These are phyloP conservation scores for Wasmannia auropunctata DNA, from an alignment of 1,140 invertebrate species.

Conservation along the genomic window DNA sequence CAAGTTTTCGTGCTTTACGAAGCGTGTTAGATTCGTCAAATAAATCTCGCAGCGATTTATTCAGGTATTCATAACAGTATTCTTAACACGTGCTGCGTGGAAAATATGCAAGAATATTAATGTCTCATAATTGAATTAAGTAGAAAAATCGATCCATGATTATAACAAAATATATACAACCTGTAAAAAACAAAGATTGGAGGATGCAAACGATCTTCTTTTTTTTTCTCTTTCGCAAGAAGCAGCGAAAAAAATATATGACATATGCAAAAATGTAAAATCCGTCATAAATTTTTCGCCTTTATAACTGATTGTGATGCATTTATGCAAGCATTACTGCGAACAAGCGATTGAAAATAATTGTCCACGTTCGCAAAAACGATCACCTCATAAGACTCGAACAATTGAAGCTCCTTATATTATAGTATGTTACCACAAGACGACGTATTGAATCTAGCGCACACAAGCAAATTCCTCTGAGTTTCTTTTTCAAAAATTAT, in stretches of 20 bases:
- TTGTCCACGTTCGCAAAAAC: background rate
- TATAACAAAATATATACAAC: background rate
- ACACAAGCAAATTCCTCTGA: background rate
- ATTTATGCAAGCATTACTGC: background rate
- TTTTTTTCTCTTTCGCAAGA: background rate
- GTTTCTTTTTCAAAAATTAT: background rate
- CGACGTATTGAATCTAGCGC: background rate
- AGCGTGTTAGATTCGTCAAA: background rate
- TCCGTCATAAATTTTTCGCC: background rate
- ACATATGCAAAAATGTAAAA: background rate
- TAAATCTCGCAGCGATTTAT: constrained; percentile 1
- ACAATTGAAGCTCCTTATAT: background rate
- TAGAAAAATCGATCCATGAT: background rate
- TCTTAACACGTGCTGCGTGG: background rate
- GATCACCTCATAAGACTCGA: background rate
- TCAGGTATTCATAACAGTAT: background rate
- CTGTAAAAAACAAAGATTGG: background rate
- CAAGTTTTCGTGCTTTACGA: background rate
- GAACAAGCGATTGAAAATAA: background rate
- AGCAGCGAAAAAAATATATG: background rate
- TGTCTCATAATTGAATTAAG: background rate
- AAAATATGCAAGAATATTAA: background rate
- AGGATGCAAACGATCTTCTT: background rate
- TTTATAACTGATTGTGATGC: background rate
- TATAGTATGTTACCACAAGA: background rate